phyloP scores from a whole-genome alignment of 2,113 vertebrate genomes.

The Rhagologus leucostigma region DNA sequence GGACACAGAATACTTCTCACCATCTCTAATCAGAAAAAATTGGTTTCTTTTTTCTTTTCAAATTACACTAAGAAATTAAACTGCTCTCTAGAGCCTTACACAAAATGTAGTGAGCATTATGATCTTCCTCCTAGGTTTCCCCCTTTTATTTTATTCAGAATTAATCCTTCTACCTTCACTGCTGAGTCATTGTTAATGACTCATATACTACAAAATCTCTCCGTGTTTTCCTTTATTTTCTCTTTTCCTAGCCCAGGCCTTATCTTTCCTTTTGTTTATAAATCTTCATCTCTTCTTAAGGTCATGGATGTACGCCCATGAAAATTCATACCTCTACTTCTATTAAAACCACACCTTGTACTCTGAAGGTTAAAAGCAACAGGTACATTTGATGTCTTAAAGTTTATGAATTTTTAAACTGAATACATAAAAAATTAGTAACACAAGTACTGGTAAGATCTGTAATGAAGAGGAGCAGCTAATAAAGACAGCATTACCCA shows the following conservation, averaged over 20 bases:
- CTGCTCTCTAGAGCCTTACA: neutral
- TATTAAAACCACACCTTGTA: neutral
- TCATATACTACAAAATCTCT: neutral
- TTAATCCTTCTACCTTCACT: neutral
- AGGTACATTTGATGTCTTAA: neutral
- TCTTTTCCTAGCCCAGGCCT: neutral
- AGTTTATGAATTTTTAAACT: neutral
- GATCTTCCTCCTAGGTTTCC: neutral
- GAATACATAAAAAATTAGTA: neutral
- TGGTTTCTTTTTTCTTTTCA: neutral
- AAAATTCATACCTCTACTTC: neutral
- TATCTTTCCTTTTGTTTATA: neutral
- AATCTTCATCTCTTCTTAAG: neutral
- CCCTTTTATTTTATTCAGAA: neutral
- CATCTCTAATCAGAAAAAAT: neutral
- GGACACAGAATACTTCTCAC: neutral
- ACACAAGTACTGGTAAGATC: neutral
- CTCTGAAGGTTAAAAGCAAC: neutral
- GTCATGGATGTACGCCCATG: neutral
- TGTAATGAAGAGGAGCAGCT: neutral
- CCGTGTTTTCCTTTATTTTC: neutral
- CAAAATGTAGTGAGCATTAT: neutral
- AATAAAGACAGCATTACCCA: neutral
- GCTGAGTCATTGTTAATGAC: neutral
- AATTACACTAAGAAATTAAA: neutral